These are phyloP conservation scores for Zaprionus tsacasi DNA, from an alignment of 1,140 invertebrate genomes.

Conservation along the genomic window DNA sequence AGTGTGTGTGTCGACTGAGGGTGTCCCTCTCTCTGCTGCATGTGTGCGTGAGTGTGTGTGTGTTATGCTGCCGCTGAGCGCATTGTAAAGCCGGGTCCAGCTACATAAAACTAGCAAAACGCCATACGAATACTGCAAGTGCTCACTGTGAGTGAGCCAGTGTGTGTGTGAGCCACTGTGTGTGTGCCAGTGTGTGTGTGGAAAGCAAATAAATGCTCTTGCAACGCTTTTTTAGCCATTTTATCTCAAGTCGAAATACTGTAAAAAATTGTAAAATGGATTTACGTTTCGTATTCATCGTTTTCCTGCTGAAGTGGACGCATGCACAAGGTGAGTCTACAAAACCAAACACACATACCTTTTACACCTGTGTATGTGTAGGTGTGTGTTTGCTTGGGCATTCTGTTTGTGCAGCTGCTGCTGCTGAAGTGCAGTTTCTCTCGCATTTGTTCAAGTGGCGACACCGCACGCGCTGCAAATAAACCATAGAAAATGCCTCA, in stretches of 20 bases:
- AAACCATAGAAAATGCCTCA: constrained; percentile 74
- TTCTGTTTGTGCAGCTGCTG: constrained; percentile 73
- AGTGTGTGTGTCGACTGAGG: not conserved
- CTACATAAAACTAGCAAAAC: constrained; percentile 38
- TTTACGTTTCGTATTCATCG: constrained; percentile 83
- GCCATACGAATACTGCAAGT: constrained; percentile 12
- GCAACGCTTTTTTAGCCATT: constrained; percentile 79
- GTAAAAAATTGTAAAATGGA: constrained; percentile 81
- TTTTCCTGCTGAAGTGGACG: constrained; percentile 83
- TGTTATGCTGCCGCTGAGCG: constrained; percentile 7
- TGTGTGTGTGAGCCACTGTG: constrained; percentile 31
- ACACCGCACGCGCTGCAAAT: constrained; percentile 63
- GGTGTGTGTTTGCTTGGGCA: constrained; percentile 60
- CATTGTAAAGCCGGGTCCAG: constrained; percentile 27
- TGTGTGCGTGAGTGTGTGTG: constrained; percentile 16
- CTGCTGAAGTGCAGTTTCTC: constrained; percentile 64
- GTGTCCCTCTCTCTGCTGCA: constrained; percentile 1
- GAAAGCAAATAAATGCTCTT: constrained; percentile 76
- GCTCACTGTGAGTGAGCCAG: constrained; percentile 25
- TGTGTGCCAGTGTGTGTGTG: constrained; percentile 28
- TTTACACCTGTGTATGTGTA: constrained; percentile 2
- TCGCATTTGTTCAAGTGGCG: constrained; percentile 49
- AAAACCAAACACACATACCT: not conserved
- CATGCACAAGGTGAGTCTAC: constrained; percentile 80
- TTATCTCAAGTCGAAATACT: constrained; percentile 79